Base-by-base conservation (phyloP, 2,113 vertebrate species). In the Glareola pratincola region DNA sequence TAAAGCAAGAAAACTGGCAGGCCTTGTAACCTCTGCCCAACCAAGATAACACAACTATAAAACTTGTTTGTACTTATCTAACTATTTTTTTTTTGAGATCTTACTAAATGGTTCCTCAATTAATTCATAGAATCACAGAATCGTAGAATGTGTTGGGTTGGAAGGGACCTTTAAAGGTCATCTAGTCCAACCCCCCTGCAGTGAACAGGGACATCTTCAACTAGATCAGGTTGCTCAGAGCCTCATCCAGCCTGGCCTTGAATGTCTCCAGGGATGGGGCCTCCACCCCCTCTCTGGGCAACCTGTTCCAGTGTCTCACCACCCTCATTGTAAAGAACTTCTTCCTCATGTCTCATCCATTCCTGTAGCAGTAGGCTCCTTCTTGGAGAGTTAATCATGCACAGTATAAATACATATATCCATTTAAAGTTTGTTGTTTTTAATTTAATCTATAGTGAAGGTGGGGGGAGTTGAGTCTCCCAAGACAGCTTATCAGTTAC, bases 51-150 rank as follows among this genome's bases (percentile, higher is more conserved):
- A 76, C 10, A 76, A 18, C 1, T 37, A 34, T 12, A 45, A 39
- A 85, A 18, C 36, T 66, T 64, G 8, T 50, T 80, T 0, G 0
- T 37, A 27, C 3, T 39, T 67, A 50, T 4, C 26, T 67, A 67
- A 45, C 5, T 4, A 4, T n/a, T n/a, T n/a, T 11, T 30, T 63
- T 39, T 36, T 39, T n/a, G 10, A 41, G 32, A 41, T 45, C 5
- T 72, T 60, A 22, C 27, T 88, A 67, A 83, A 34, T 9, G 3
- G 5, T 21, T 93, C 24, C 23, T 92, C 36, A 60, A 21, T 14
- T 76, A 59, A 60, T 56, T 48, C 47, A 48, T 48, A 48, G 47
- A 22, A 6, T 48, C 45, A 21, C 21, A 47, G 45, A 47, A 47
- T 47, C 47, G 11, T 21, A 47, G 47, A 22, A 48, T 48, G 21